A percentile compares a stretch with the other conserved stretches of the same genome.
These are phyloP conservation scores for Oegoconia quadripuncta DNA, from an alignment of 2,888 invertebrate genomes.

Conservation along the genomic window DNA sequence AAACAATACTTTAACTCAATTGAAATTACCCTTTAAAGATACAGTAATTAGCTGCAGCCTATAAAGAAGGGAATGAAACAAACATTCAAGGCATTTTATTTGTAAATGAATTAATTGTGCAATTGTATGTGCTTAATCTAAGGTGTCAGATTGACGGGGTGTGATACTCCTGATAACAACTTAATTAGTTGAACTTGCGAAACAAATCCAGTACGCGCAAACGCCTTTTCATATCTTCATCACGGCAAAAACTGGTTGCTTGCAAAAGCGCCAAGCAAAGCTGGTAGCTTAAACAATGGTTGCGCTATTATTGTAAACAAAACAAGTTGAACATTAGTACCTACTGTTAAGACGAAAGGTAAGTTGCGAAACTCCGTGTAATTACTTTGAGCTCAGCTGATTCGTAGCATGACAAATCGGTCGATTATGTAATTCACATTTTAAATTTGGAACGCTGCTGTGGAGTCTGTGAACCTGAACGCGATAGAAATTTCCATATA, in stretches of 20 bases:
- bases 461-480: not conserved
- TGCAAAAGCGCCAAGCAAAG: slow-evolving; percentile 56
- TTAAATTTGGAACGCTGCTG: slow-evolving; percentile 6
- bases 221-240: slow-evolving; percentile 57
- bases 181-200: slow-evolving; percentile 24
- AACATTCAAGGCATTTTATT: slow-evolving; percentile 16
- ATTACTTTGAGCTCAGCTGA: slow-evolving; percentile 37
- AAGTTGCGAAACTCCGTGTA: slow-evolving; percentile 31
- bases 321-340: slow-evolving; percentile 54
- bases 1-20: slow-evolving; percentile 4
- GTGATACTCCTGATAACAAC: slow-evolving; percentile 34
- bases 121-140: slow-evolving; percentile 43
- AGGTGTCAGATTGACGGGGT: slow-evolving; percentile 38
- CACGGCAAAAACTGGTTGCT: slow-evolving; percentile 62
- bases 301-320: slow-evolving; percentile 56
- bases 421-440: slow-evolving; percentile 33
- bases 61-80: slow-evolving; percentile 23
- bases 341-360: slow-evolving; percentile 27
- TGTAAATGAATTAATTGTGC: slow-evolving; percentile 44
- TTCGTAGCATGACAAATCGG: slow-evolving; percentile 40
- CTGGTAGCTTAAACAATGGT: slow-evolving; percentile 55
- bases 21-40: slow-evolving; percentile 3
- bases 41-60: slow-evolving; percentile 24
- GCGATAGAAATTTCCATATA: slow-evolving; percentile 1
- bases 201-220: slow-evolving; percentile 11